A percentile compares a stretch with the other conserved stretches of the same genome.
Conservation (phyloP, 2,888 invertebrate genomes). For the Euspilapteryx auroguttella region DNA sequence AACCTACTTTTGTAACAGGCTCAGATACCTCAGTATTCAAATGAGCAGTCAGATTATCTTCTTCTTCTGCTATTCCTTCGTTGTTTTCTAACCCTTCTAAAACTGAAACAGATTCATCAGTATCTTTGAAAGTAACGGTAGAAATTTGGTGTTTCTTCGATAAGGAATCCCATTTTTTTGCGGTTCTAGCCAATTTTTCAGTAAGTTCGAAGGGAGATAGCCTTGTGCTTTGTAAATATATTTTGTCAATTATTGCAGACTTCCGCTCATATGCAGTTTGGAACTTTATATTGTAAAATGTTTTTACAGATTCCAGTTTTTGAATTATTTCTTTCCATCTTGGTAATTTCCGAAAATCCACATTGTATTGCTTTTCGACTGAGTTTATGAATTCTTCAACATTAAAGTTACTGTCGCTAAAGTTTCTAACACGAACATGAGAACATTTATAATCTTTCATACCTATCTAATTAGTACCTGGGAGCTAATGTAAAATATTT, state of each 20-base stretch:
- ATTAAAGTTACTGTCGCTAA: conserved; percentile 15
- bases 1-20: conserved; percentile 9
- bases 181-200: conserved; percentile 23
- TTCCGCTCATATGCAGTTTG: conserved; percentile 23
- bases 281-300: conserved; percentile 21
- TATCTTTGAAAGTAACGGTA: too few species aligned
- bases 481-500: too few species aligned
- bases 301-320: conserved; percentile 17
- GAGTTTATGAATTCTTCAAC: conserved; percentile 23
- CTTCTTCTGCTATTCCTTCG: conserved; percentile 7
- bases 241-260: conserved; percentile 24
- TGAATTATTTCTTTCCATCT: conserved; percentile 28
- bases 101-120: too few species aligned
- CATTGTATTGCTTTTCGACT: conserved; percentile 22
- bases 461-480: too few species aligned
- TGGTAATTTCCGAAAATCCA: conserved; percentile 26
- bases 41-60: conserved; percentile 15
- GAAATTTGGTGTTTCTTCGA: too few species aligned
- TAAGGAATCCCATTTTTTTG: conserved; percentile 20
- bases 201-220: conserved; percentile 33
- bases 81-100: conserved; percentile 2
- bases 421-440: conserved; percentile 24
- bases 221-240: conserved; percentile 22
- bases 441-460: conserved; percentile 17
- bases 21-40: conserved; percentile 23